phyloP scores from a whole-genome alignment of 1,140 invertebrate genomes.

The Pseudomyrmex dendroicus region DNA sequence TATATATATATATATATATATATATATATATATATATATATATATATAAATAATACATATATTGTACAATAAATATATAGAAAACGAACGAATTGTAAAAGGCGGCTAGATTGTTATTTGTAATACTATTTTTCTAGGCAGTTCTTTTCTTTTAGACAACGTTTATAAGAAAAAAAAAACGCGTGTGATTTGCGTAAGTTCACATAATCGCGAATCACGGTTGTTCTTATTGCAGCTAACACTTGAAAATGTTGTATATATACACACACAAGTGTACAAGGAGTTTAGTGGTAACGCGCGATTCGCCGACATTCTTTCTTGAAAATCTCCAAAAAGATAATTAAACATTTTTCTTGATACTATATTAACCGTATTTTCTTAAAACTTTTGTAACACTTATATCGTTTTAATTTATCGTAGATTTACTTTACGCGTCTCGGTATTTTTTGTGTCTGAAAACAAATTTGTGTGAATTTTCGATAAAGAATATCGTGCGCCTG shows the following conservation, averaged over 20 bases:
- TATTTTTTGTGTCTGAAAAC: neutral
- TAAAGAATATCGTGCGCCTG: neutral
- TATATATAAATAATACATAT: too few species aligned
- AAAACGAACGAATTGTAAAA: constrained; percentile 40
- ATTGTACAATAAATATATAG: constrained; percentile 32
- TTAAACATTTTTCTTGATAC: neutral
- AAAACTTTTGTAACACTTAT: neutral
- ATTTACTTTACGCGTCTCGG: neutral
- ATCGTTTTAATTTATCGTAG: neutral
- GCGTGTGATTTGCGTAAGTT: constrained; percentile 5
- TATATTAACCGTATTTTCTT: neutral
- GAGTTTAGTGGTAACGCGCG: constrained; percentile 4
- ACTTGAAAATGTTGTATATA: constrained; percentile 35
- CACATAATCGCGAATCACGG: constrained; percentile 42
- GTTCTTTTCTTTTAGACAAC: constrained; percentile 47
- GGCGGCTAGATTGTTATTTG: constrained; percentile 69
- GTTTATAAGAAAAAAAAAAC: constrained; percentile 4
- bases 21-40: too few species aligned
- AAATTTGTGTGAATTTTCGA: neutral
- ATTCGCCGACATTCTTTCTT: neutral
- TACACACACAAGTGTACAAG: constrained; percentile 9
- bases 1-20: too few species aligned
- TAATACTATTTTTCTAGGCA: constrained; percentile 74
- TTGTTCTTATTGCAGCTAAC: constrained; percentile 69
- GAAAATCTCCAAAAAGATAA: neutral